Evolutionary conservation across 2,888 invertebrate species (phyloP).

Genomic region (Petrolisthes manimaculis): DNA sequence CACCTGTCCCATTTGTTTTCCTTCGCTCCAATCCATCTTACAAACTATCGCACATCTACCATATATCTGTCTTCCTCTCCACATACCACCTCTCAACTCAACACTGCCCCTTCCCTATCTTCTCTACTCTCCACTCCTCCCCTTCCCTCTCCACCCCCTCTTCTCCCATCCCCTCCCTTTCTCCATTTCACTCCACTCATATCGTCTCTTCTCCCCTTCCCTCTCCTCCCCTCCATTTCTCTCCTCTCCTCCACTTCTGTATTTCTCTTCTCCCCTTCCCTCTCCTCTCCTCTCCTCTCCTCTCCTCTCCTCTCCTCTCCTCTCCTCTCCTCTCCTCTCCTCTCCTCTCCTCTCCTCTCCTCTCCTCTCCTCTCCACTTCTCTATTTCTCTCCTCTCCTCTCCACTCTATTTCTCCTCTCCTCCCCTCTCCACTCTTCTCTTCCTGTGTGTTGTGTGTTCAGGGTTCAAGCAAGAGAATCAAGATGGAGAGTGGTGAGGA

Average conservation of each 20-base stretch:
- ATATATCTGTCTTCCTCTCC: not conserved
- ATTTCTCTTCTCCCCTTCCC: not conserved
- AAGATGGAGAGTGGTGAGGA: conserved; percentile 60
- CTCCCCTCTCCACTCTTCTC: not conserved
- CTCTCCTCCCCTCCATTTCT: not conserved
- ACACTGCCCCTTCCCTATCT: not conserved
- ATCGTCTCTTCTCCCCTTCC: not conserved
- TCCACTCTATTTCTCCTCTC: not conserved
- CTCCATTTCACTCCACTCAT: not conserved
- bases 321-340: not conserved
- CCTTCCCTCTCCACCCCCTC: too few species aligned
- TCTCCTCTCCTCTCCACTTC: not conserved
- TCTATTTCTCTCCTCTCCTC: not conserved
- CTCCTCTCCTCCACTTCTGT: not conserved
- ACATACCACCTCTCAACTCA: not conserved
- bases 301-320: too few species aligned
- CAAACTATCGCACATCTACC: not conserved
- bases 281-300: not conserved
- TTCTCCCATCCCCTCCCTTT: not conserved
- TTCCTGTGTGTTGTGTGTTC: not conserved
- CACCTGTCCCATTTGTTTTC: too few species aligned
- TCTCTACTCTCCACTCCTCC: not conserved
- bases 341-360: not conserved
- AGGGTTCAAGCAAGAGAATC: conserved; percentile 59
- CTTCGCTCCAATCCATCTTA: not conserved